Evolutionary conservation across 1,140 invertebrate species (phyloP).

Genomic region (Caenorhabditis brenneri): DNA sequence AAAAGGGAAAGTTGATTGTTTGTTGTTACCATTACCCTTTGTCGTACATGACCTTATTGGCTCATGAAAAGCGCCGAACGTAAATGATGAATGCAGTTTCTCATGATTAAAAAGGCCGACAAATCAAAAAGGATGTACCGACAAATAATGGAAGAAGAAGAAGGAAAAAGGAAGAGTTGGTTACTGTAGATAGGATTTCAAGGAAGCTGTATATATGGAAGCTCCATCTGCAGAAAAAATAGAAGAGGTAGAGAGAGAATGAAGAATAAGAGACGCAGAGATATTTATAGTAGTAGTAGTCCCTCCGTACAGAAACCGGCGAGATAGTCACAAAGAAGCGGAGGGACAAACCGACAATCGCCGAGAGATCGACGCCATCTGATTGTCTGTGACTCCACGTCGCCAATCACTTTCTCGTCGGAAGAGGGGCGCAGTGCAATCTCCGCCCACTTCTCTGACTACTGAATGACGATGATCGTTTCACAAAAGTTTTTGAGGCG

Average conservation of each 20-base stretch:
- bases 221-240: background rate
- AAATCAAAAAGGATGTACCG: background rate
- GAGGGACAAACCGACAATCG: background rate
- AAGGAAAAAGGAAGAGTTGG: background rate
- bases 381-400: conserved; percentile 1
- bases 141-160: background rate
- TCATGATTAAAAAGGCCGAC: too few relatives aligned
- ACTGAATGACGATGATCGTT: conserved; percentile 21
- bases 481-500: background rate
- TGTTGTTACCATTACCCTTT: background rate
- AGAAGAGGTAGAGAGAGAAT: background rate
- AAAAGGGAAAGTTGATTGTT: background rate
- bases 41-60: background rate
- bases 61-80: background rate
- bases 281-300: background rate
- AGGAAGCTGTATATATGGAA: too few relatives aligned
- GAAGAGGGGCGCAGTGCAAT: background rate
- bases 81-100: background rate
- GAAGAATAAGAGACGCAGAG: background rate
- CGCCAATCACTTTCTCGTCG: background rate
- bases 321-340: background rate
- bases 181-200: too few relatives aligned
- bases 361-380: conserved; percentile 24
- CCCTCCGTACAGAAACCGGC: background rate
- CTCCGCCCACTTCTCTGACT: background rate